Base-by-base conservation (phyloP, 2,797 vertebrate species). In the Pelochelys cantorii region DNA sequence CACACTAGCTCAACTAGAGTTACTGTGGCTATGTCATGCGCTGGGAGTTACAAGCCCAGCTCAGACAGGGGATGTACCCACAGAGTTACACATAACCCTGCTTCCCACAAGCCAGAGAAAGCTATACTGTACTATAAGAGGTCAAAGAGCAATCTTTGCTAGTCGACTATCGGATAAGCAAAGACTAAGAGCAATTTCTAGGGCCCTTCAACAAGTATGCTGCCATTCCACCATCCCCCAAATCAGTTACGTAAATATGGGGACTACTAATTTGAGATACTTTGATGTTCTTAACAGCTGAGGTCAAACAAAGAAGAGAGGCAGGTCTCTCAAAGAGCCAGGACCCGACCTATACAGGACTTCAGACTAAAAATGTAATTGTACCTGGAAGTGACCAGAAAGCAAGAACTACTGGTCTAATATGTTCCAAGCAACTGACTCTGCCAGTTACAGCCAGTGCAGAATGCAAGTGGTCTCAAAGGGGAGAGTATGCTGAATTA, bases 301-400 rank as follows among this genome's bases (percentile, higher is more conserved):
- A 71, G 18, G 65, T 37, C 65, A 37, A 62, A 62, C 27, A 27
- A 60, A 60, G 27, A 7, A 27, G 27, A 62, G 59, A 62, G 27
- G 27, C 22, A 78, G 57, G 84, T 79, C 56, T 17, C 86, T 81
- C 80, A 86, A 88, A 93, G 90, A 87, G 9, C 62, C 84, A 84
- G 81, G 82, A 54, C 87, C 74, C 80, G 37, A 84, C 34, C 89
- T 92, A 87, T 20, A 79, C 48, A 88, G 87, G 79, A 10, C 84
- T 86, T 56, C 85, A 92, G 88, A 31, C 79, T 83, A 94, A 68
- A 68, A 68, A 79, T 71, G 84, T 54, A 84, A 52, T 86, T 79
- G 65, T 2, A 0, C 22, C 29, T 88, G 90, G 94, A 79, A 82
- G 89, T 87, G 94, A 95, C 84, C 90, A 42, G 89, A 37, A 93